Evolutionary conservation across 2,113 vertebrate genomes (phyloP).

Genomic region (Cynocephalus volans): DNA sequence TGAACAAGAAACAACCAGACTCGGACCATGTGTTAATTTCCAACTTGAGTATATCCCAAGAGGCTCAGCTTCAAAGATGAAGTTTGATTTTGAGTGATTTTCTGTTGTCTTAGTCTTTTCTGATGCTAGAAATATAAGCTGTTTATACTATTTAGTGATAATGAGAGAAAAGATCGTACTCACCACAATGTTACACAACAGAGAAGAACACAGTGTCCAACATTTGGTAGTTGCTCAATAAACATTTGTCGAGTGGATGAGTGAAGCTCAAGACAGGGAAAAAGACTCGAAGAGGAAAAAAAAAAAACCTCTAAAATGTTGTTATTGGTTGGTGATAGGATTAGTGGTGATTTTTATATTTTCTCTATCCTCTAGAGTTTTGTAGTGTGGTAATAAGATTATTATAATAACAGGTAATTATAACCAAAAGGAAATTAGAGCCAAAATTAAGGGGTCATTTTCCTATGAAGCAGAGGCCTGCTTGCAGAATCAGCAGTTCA

Average conservation of each 20-base stretch:
- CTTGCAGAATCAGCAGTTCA: not conserved
- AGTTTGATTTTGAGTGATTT: not conserved
- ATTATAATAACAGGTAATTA: conserved; percentile 72
- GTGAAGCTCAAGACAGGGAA: not conserved
- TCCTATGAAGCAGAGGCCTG: not conserved
- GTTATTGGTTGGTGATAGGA: not conserved
- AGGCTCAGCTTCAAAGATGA: not conserved
- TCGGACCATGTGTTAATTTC: not conserved
- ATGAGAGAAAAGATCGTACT: not conserved
- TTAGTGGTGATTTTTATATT: conserved; percentile 54
- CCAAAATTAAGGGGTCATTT: conserved; percentile 49
- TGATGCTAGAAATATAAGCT: not conserved
- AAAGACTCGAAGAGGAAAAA: not conserved
- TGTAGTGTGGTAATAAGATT: conserved; percentile 62
- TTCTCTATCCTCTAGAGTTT: conserved; percentile 61
- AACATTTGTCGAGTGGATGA: not conserved
- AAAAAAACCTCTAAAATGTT: not conserved
- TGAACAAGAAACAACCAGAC: not conserved
- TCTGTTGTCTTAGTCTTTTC: not conserved
- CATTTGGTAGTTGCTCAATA: not conserved
- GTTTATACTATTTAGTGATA: not conserved
- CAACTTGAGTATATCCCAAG: no score
- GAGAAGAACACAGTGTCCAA: not conserved
- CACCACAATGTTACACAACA: no score
- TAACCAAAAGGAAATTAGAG: conserved; percentile 49